A percentile compares a stretch with the other conserved stretches of the same genome.
Evolutionary conservation across 2,797 vertebrate genomes (phyloP).

Genomic region (Sebastes reedi): DNA sequence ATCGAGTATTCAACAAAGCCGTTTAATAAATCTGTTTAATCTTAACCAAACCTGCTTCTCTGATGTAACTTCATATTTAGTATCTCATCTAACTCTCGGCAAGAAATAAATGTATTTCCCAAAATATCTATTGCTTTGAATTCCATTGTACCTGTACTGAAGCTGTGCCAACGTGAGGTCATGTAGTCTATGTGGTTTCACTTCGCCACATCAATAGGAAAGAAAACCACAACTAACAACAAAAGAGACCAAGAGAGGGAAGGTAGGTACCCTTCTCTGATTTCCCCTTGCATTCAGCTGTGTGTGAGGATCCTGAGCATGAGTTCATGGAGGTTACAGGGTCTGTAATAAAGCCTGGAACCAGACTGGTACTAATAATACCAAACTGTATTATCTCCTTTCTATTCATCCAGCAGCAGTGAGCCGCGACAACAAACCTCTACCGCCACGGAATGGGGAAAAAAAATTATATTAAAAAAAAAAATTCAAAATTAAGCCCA

Average conservation of each 20-base stretch:
- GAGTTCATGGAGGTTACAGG: background rate
- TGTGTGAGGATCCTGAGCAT: background rate
- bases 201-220: background rate
- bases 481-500: background rate
- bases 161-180: background rate
- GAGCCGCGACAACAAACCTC: slow-evolving; percentile 1
- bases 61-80: background rate
- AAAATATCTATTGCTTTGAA: background rate
- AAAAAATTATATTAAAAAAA: slow-evolving; percentile 14
- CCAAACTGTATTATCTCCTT: slow-evolving; percentile 19
- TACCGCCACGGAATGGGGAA: background rate
- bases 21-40: too few relatives aligned
- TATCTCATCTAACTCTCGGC: background rate
- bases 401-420: slow-evolving; percentile 29
- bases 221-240: background rate
- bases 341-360: slow-evolving; percentile 2
- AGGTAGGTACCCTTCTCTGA: background rate
- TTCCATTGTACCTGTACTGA: background rate
- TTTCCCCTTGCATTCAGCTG: background rate
- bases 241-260: background rate
- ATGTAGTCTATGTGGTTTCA: background rate
- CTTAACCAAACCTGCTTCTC: too few relatives aligned
- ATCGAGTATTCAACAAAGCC: too few relatives aligned
- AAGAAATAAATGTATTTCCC: background rate
- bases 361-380: slow-evolving; percentile 18